These are phyloP conservation scores for Columba livia DNA, from an alignment of 2,113 vertebrate genomes.

Conservation along the genomic window DNA sequence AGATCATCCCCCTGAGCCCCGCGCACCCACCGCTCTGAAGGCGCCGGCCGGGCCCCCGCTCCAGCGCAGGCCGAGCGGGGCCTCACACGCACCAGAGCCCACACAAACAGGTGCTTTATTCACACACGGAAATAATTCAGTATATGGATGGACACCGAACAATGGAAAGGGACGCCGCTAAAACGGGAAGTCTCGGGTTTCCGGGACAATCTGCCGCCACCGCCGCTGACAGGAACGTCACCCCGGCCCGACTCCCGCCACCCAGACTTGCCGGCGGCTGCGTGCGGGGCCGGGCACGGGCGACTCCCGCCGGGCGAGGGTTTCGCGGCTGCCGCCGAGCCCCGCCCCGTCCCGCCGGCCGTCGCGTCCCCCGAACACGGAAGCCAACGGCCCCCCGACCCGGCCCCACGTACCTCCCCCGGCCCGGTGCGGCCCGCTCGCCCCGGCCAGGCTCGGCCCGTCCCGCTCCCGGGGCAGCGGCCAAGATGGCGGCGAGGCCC, in stretches of 20 bases:
- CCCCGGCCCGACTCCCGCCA: background rate
- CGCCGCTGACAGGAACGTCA: background rate
- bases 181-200: background rate
- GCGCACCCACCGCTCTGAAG: background rate
- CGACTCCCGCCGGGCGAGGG: background rate
- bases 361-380: background rate
- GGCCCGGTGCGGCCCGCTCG: background rate
- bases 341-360: background rate
- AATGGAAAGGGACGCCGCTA: background rate
- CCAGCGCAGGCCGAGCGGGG: background rate
- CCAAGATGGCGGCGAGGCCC: conserved; percentile 42
- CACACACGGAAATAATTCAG: background rate
- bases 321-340: background rate
- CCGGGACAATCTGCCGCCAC: background rate
- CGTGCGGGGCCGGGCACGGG: too few species aligned
- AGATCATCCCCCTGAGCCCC: accelerated
- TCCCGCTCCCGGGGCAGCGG: conserved; percentile 25
- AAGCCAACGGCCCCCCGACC: background rate
- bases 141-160: background rate
- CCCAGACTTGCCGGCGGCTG: background rate
- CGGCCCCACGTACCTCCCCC: conserved; percentile 33
- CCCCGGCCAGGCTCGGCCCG: background rate
- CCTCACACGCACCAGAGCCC: background rate
- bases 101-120: background rate
- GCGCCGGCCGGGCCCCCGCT: background rate